A percentile compares a stretch with the other conserved stretches of the same genome.
Conservation (phyloP, 1,140 invertebrate species). For the Brachionus koreanus region DNA sequence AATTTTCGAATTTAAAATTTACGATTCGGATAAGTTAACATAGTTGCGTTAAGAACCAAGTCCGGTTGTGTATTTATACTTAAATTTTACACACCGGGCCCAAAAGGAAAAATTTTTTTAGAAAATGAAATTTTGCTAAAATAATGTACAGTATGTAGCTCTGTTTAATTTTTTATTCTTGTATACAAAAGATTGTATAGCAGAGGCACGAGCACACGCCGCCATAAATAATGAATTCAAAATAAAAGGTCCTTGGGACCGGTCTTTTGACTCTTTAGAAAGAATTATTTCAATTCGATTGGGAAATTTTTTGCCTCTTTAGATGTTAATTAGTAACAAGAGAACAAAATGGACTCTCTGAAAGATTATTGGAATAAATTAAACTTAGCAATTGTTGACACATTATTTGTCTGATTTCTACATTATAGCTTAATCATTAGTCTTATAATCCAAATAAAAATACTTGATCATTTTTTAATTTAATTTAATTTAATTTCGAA, state of each 20-base stretch:
- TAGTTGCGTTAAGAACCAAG: background rate
- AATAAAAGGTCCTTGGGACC: background rate
- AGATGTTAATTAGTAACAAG: slow-evolving; percentile 13
- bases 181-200: slow-evolving; percentile 11
- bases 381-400: background rate
- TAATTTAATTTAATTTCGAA: background rate
- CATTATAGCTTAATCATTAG: background rate
- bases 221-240: background rate
- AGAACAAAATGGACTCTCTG: slow-evolving; percentile 25
- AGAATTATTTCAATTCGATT: background rate
- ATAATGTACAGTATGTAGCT: background rate
- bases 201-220: slow-evolving; percentile 20
- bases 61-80: background rate
- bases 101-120: background rate
- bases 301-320: background rate
- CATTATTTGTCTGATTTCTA: background rate
- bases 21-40: background rate
- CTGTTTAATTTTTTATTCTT: background rate
- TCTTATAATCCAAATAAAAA: background rate
- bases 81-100: background rate
- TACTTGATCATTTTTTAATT: background rate
- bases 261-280: background rate
- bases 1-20: background rate
- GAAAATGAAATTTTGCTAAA: background rate
- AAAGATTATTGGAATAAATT: background rate